phyloP scores from a whole-genome alignment of 2,888 invertebrate genomes.

The Lasioglossum lativentre region DNA sequence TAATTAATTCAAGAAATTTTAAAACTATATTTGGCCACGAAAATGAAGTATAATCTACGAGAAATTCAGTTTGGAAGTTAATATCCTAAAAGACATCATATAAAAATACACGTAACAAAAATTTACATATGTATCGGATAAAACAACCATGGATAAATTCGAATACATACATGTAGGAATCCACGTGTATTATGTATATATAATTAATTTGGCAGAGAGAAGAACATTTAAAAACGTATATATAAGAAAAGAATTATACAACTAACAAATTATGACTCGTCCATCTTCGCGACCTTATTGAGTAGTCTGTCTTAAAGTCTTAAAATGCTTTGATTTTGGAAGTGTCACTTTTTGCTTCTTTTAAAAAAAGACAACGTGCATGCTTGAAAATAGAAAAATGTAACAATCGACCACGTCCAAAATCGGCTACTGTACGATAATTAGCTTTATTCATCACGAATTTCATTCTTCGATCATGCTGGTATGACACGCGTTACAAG shows the following conservation, averaged over 20 bases:
- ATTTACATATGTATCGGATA: conserved; percentile 19
- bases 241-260: conserved; percentile 45
- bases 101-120: conserved; percentile 24
- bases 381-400: conserved; percentile 24
- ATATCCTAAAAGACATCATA: conserved; percentile 4
- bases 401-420: conserved; percentile 39
- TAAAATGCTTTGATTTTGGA: conserved; percentile 57
- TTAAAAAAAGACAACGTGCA: neutral
- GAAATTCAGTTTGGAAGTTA: conserved; percentile 29
- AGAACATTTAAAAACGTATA: conserved; percentile 36
- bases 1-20: conserved; percentile 15
- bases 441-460: conserved; percentile 12
- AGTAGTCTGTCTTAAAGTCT: conserved; percentile 34
- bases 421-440: conserved; percentile 33
- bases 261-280: conserved; percentile 59
- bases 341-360: conserved; percentile 39
- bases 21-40: conserved; percentile 37
- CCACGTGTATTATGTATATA: conserved; percentile 53
- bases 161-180: neutral
- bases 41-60: conserved; percentile 18
- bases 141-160: conserved; percentile 32
- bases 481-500: conserved; percentile 43
- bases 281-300: conserved; percentile 28
- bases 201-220: conserved; percentile 67
- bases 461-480: conserved; percentile 45